phyloP scores from a whole-genome alignment of 2,113 vertebrate species.

The Psephotus haematonotus region DNA sequence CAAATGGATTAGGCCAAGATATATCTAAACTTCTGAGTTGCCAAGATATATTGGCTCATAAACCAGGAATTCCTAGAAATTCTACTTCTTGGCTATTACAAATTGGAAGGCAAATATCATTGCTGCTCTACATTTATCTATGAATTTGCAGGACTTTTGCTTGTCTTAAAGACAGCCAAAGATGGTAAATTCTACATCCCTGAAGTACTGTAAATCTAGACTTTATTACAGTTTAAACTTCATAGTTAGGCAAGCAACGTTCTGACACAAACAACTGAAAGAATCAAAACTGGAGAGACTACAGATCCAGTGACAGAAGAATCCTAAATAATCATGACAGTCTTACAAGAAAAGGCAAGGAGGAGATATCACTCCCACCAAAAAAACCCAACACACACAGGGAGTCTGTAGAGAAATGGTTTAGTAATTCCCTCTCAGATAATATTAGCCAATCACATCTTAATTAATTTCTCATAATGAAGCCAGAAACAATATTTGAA shows the following conservation, averaged over 20 bases:
- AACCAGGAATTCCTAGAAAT: neutral
- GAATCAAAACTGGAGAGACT: neutral
- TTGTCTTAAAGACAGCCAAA: neutral
- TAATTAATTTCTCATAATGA: neutral
- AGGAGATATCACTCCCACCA: accelerated
- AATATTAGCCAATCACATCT: neutral
- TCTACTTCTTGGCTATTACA: neutral
- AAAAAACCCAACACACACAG: neutral
- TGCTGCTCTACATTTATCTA: neutral
- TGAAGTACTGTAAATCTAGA: neutral
- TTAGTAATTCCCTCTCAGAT: neutral
- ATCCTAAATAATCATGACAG: neutral
- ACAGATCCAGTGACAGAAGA: neutral
- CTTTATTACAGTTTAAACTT: neutral
- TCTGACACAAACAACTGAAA: neutral
- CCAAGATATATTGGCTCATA: neutral
- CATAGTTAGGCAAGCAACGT: neutral
- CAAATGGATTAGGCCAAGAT: neutral
- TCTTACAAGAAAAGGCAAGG: neutral
- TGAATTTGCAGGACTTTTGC: neutral
- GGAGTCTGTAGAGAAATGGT: neutral
- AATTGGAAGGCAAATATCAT: neutral
- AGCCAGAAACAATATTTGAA: neutral
- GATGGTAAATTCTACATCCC: neutral
- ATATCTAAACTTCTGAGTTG: neutral